Evolutionary conservation across 2,888 invertebrate species (phyloP), one percentile per base, ranked within the genome.

Genomic region (Crematogaster levior): DNA sequence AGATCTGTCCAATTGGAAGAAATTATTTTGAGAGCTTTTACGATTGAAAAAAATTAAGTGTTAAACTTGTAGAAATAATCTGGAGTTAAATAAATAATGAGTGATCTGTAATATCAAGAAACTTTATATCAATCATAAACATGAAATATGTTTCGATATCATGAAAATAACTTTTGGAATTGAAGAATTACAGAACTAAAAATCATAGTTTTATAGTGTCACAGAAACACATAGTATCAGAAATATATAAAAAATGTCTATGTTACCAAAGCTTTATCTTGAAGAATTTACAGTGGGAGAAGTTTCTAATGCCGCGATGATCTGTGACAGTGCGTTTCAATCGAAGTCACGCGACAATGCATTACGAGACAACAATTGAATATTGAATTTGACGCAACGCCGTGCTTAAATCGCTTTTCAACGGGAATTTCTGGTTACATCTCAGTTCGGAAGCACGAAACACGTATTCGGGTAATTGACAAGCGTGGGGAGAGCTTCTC

Each of bases 401-500:
- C 51, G 21, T 63, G 51, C 51, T 48, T 43, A 75, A 75, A 63
- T 56, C 34, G 37, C 63, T 81, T 56, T 75, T 81, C 81, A 56
- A 53, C 63, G 27, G 53, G 63, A 34, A 65, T 60, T 81, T 56
- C 51, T 48, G 40, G 40, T 81, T 63, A 30, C 40, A 40, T 60
- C 77, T 65, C 43, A 53, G 46, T 53, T 30, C 74, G 74, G 21
- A 60, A 56, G 61, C 74, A 34, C 43, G 73, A 70, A 51, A 70
- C 70, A 56, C 73, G 61, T 73, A 63, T 63, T 60, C 63, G 43
- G 30, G 30, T 65, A 65, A 63, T 74, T 43, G 63, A 56, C 56
- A 75, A 63, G 48, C 60, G 40, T 53, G 81, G 21, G 30, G 81
- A 40, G 75, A 43, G 61, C 81, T 56, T 43, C 70, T 77, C 77